Evolutionary conservation across 2,888 invertebrate genomes (phyloP).

Genomic region (Dastarcus helophoroides): DNA sequence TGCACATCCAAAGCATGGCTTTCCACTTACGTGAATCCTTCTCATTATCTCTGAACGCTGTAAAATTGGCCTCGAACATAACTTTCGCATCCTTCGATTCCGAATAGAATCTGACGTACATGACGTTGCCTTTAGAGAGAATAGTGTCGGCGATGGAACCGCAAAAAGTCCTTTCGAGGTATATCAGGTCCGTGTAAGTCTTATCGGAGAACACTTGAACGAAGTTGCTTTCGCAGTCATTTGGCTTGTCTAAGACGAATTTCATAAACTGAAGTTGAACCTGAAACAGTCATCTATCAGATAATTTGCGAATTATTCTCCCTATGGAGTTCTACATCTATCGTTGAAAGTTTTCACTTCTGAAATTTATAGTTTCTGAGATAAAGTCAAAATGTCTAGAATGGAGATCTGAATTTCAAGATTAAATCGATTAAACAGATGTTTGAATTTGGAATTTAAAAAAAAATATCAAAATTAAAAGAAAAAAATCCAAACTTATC

Average conservation of each 20-base stretch:
- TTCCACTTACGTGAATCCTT: constrained; percentile 37
- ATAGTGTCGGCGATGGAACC: constrained; percentile 76
- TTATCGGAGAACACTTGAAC: constrained; percentile 58
- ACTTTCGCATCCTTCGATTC: constrained; percentile 47
- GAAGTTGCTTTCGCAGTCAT: constrained; percentile 68
- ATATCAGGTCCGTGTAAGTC: constrained; percentile 51
- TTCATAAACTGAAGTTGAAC: constrained; percentile 55
- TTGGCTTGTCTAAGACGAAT: constrained; percentile 57
- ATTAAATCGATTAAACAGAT: too few species aligned
- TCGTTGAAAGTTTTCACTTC: too few species aligned
- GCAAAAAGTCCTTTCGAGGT: constrained; percentile 60
- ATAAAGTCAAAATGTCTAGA: too few species aligned
- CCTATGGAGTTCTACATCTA: too few species aligned
- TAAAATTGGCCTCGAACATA: constrained; percentile 59
- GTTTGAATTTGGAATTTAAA: too few species aligned
- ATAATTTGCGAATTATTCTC: too few species aligned
- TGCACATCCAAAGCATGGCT: background rate
- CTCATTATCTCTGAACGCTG: constrained; percentile 56
- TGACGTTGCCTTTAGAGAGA: constrained; percentile 51
- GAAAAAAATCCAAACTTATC: too few species aligned
- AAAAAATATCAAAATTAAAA: too few species aligned
- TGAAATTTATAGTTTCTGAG: too few species aligned
- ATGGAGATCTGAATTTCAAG: too few species aligned
- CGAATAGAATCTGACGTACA: constrained; percentile 65
- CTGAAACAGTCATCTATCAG: constrained; percentile 38